phyloP scores from a whole-genome alignment of 2,888 invertebrate species.

The Branchellion lobata region DNA sequence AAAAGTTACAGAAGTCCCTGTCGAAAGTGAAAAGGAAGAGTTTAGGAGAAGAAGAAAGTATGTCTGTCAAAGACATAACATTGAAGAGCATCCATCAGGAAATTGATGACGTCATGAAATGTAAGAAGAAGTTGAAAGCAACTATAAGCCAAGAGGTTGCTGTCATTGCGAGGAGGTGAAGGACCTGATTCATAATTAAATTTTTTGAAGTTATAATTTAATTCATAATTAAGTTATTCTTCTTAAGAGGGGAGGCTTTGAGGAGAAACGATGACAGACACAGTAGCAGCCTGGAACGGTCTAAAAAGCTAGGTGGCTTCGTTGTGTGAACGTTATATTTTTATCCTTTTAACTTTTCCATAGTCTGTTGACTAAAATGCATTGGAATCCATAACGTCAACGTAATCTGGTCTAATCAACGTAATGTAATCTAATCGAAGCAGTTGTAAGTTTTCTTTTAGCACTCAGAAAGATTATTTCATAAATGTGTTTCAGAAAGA shows the following conservation, averaged over 20 bases:
- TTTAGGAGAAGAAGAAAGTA: neutral
- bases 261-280: no score
- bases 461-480: neutral
- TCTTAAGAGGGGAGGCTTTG: no score
- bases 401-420: no score
- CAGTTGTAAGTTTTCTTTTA: no score
- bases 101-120: neutral
- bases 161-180: neutral
- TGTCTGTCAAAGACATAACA: neutral
- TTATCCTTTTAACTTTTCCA: no score
- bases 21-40: neutral
- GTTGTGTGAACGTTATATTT: no score
- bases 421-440: no score
- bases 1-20: neutral
- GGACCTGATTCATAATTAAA: neutral
- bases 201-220: neutral
- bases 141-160: neutral
- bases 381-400: no score
- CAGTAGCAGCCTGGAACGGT: no score
- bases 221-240: slow-evolving; percentile 37
- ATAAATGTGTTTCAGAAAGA: slow-evolving; percentile 55
- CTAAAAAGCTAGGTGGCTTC: no score
- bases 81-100: neutral
- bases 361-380: no score
- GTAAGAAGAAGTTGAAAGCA: neutral